Evolutionary conservation across 2,113 vertebrate species (phyloP).

Genomic region (Cyprinodon brontotheroides): DNA sequence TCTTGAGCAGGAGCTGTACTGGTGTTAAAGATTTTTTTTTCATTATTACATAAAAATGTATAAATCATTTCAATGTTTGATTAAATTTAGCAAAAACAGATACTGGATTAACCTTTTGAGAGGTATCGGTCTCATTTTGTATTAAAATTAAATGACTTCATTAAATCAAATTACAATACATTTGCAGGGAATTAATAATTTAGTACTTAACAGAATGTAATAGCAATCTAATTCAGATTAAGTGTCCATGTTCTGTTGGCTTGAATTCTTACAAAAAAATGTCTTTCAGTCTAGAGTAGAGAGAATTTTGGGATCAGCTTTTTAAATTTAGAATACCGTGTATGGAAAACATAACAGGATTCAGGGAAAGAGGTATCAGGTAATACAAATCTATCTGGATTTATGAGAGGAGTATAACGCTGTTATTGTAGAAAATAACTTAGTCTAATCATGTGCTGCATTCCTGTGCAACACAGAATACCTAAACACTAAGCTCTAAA

Average conservation of each 20-base stretch:
- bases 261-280: not conserved
- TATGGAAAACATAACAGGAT: not conserved
- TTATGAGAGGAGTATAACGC: slow-evolving; percentile 28
- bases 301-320: not conserved
- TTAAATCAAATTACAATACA: not conserved
- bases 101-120: not conserved
- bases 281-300: not conserved
- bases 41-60: too few relatives aligned
- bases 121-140: not conserved
- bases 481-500: not conserved
- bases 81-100: not conserved
- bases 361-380: not conserved
- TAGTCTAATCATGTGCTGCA: slow-evolving; percentile 9
- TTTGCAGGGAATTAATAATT: not conserved
- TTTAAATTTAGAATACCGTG: not conserved
- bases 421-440: slow-evolving; percentile 44
- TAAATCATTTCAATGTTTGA: not conserved
- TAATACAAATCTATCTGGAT: not conserved
- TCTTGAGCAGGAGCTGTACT: too few relatives aligned
- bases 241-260: not conserved
- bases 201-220: not conserved
- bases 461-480: not conserved
- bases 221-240: not conserved
- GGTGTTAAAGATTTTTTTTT: too few relatives aligned
- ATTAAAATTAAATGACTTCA: not conserved